A percentile compares a stretch with the other conserved stretches of the same genome.
Conservation (phyloP, 2,113 vertebrate genomes). For the Psephotus haematonotus region DNA sequence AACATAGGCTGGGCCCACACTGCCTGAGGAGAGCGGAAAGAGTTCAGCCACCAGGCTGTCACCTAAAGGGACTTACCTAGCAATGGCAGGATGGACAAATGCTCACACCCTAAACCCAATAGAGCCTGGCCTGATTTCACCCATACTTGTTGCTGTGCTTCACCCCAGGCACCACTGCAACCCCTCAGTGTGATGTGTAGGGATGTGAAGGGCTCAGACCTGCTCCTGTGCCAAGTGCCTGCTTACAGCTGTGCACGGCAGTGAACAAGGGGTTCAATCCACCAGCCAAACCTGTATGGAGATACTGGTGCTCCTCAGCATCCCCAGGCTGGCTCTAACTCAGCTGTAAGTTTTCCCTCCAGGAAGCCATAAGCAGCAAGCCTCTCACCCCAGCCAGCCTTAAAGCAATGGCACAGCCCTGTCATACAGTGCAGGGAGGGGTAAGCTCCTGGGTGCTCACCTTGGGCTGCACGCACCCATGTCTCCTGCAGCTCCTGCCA, state of each 20-base stretch:
- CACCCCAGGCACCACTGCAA: accelerated
- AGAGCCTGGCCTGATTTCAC: background rate
- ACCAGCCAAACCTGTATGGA: background rate
- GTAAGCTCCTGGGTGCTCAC: accelerated
- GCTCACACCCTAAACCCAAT: accelerated
- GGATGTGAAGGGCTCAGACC: background rate
- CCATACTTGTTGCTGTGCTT: background rate
- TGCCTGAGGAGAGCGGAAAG: background rate
- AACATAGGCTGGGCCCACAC: accelerated
- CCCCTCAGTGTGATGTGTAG: too few species aligned
- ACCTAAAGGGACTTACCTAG: background rate
- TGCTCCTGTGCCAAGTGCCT: accelerated
- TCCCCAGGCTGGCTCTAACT: background rate
- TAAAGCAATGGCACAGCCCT: accelerated
- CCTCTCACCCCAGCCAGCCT: too few species aligned
- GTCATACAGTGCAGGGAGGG: accelerated
- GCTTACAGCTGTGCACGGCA: accelerated
- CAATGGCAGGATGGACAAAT: background rate
- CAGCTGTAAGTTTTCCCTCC: background rate
- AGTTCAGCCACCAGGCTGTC: background rate
- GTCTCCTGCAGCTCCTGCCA: background rate
- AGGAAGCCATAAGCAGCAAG: accelerated
- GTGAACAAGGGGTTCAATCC: background rate
- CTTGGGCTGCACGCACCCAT: background rate
- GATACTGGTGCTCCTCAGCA: background rate